Percentiles rank a stretch among this genome's conserved stretches.
Conservation (phyloP, 2,888 invertebrate species). For the Cyclophora albipunctata region DNA sequence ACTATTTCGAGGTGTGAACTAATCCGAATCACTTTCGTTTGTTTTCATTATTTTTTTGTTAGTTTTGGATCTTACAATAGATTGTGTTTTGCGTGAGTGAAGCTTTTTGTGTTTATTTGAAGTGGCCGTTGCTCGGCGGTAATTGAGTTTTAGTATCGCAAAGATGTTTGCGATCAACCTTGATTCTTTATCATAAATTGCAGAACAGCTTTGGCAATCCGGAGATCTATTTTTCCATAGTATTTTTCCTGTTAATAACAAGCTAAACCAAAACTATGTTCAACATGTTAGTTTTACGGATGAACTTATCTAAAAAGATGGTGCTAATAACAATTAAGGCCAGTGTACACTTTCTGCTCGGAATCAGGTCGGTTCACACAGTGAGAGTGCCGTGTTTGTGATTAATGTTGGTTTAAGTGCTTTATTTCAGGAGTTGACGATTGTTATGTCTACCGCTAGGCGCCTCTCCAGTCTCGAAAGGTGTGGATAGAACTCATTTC, state of each 20-base stretch:
- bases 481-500: constrained; percentile 33
- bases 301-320: background rate
- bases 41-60: constrained; percentile 45
- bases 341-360: constrained; percentile 7
- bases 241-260: too few species aligned
- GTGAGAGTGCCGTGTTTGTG: constrained; percentile 25
- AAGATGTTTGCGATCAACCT: too few species aligned
- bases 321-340: constrained; percentile 15
- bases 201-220: too few species aligned
- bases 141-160: background rate
- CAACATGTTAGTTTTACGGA: too few species aligned
- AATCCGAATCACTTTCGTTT: constrained; percentile 26
- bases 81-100: constrained; percentile 11
- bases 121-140: background rate
- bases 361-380: constrained; percentile 14
- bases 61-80: constrained; percentile 36
- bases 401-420: constrained; percentile 58
- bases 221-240: too few species aligned
- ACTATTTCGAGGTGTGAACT: constrained; percentile 35
- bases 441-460: constrained; percentile 52
- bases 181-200: too few species aligned
- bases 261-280: too few species aligned
- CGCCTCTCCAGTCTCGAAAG: constrained; percentile 39
- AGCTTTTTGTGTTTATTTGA: background rate
- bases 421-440: constrained; percentile 52